Conservation (phyloP, 2,888 invertebrate genomes). For the Acleris laterana region DNA sequence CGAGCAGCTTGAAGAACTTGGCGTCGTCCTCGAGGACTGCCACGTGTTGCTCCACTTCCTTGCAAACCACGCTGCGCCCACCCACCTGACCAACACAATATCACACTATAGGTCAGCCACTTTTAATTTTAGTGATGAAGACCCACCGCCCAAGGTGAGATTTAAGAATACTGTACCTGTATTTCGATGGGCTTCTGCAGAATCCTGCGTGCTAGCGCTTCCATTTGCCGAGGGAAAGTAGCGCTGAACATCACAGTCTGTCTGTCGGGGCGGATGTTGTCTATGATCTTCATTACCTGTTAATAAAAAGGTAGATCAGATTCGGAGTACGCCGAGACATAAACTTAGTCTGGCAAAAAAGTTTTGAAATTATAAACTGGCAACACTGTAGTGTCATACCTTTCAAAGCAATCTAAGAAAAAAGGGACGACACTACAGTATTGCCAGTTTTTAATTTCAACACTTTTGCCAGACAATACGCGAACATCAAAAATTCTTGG, state of each 20-base stretch:
- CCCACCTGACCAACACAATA: conserved; percentile 86
- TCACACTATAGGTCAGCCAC: not conserved
- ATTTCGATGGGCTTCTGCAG: conserved; percentile 98
- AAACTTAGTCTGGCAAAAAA: too few relatives aligned
- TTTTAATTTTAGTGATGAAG: too few relatives aligned
- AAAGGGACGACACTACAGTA: too few relatives aligned
- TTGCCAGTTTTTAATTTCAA: too few relatives aligned
- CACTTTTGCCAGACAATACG: too few relatives aligned
- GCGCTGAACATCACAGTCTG: conserved; percentile 99
- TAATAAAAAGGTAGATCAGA: not conserved
- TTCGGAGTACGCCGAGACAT: not conserved
- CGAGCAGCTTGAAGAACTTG: conserved; percentile 98
- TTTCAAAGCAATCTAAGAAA: too few relatives aligned
- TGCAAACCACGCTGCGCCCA: conserved; percentile 98
- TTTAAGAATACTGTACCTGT: conserved; percentile 78
- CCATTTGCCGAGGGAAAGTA: conserved; percentile 99
- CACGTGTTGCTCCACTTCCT: conserved; percentile 98
- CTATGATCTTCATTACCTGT: conserved; percentile 97
- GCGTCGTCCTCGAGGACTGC: conserved; percentile 97
- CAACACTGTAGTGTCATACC: too few relatives aligned
- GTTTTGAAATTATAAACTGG: too few relatives aligned
- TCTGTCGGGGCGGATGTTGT: conserved; percentile 97
- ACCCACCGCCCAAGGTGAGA: not conserved
- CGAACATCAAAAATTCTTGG: not conserved
- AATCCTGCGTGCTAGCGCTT: conserved; percentile 97